Percentiles rank a stretch among this genome's conserved stretches.
Evolutionary conservation across 1,140 invertebrate species (phyloP).

Genomic region (Eumaeus atala): DNA sequence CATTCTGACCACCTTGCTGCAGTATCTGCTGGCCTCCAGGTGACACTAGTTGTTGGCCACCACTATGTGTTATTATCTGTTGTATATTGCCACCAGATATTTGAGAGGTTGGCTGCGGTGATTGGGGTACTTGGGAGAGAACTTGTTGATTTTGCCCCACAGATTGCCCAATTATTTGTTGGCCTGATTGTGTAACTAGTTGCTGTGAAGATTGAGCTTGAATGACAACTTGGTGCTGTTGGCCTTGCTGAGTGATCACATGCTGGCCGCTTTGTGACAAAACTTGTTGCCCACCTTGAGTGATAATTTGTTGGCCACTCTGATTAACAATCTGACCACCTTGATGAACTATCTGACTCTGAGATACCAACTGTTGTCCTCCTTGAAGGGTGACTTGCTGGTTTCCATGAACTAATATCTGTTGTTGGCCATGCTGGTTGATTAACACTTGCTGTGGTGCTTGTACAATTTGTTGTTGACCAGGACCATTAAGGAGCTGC

Average conservation of each 20-base stretch:
- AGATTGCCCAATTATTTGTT: conserved; percentile 61
- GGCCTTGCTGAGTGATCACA: conserved; percentile 64
- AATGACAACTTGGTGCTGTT: conserved; percentile 65
- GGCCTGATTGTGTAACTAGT: conserved; percentile 56
- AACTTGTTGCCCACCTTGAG: conserved; percentile 59
- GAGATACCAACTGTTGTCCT: conserved; percentile 62
- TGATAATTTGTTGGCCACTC: conserved; percentile 59
- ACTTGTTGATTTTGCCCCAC: conserved; percentile 61
- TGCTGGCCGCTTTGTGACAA: conserved; percentile 63
- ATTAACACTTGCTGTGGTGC: conserved; percentile 61
- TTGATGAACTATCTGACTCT: conserved; percentile 64
- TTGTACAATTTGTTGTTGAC: conserved; percentile 66
- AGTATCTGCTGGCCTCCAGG: conserved; percentile 65
- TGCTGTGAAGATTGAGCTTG: conserved; percentile 55
- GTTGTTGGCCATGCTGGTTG: conserved; percentile 64
- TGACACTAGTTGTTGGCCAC: conserved; percentile 63
- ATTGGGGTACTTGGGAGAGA: conserved; percentile 58
- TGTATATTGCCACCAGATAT: conserved; percentile 47
- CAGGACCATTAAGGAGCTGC: conserved; percentile 51
- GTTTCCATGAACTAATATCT: conserved; percentile 66
- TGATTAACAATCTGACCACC: conserved; percentile 64
- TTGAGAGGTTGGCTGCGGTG: conserved; percentile 49
- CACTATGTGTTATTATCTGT: conserved; percentile 62
- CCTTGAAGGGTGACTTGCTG: conserved; percentile 65
- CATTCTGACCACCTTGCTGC: conserved; percentile 60